These are phyloP conservation scores for Ormyrus labotus DNA, from an alignment of 2,888 invertebrate species.

Conservation along the genomic window DNA sequence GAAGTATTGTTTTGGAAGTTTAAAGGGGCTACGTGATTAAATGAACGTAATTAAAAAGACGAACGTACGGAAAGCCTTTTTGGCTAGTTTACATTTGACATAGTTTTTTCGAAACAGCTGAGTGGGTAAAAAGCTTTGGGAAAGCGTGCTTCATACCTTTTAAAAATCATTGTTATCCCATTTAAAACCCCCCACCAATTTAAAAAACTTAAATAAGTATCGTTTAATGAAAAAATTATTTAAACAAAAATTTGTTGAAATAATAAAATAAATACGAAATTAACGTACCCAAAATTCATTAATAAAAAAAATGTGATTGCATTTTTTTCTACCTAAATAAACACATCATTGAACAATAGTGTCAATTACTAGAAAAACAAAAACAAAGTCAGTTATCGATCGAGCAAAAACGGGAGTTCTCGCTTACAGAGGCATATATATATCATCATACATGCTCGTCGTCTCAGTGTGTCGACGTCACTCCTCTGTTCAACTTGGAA, in stretches of 20 bases:
- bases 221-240: neutral
- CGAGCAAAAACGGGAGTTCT: constrained; percentile 36
- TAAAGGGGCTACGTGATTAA: constrained; percentile 33
- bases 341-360: too few relatives aligned
- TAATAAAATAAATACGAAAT: too few relatives aligned
- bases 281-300: neutral
- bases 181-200: too few relatives aligned
- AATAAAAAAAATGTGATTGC: neutral
- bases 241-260: too few relatives aligned
- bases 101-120: constrained; percentile 35
- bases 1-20: constrained; percentile 22
- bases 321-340: too few relatives aligned
- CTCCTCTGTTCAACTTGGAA: neutral
- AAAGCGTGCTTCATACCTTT: too few relatives aligned
- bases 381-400: constrained; percentile 38
- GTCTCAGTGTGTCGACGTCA: constrained; percentile 32
- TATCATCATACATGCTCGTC: too few relatives aligned
- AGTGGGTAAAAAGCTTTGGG: constrained; percentile 34
- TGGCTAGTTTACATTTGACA: constrained; percentile 37
- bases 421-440: too few relatives aligned
- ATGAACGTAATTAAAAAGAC: constrained; percentile 29
- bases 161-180: too few relatives aligned
- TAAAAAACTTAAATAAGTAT: too few relatives aligned
- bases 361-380: too few relatives aligned
- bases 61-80: constrained; percentile 2